Percentiles rank a stretch among this genome's conserved stretches.
Conservation (phyloP, 2,888 invertebrate species). For the Clanis bilineata region DNA sequence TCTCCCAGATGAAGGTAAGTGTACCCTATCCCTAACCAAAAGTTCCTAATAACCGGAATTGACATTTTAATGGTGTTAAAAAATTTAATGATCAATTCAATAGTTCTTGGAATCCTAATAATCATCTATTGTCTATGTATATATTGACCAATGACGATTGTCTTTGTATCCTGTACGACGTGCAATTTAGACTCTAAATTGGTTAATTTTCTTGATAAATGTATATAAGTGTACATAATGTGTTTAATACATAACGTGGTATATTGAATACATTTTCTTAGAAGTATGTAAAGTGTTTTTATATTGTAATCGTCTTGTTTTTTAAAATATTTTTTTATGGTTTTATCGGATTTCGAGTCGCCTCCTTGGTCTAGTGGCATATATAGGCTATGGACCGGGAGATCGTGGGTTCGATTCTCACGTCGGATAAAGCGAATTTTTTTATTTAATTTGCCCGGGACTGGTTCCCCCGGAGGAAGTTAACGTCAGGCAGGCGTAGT, state of each 20-base stretch:
- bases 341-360: too few relatives aligned
- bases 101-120: slow-evolving; percentile 21
- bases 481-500: too few relatives aligned
- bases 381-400: too few relatives aligned
- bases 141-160: slow-evolving; percentile 40
- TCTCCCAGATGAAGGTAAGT: not conserved
- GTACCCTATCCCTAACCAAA: not conserved
- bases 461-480: too few relatives aligned
- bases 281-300: not conserved
- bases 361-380: too few relatives aligned
- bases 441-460: too few relatives aligned
- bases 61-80: slow-evolving; percentile 2
- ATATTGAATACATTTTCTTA: not conserved
- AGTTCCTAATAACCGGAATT: slow-evolving; percentile 2
- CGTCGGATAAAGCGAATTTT: too few relatives aligned
- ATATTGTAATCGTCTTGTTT: not conserved
- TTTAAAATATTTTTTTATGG: not conserved
- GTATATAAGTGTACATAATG: slow-evolving; percentile 15
- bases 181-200: slow-evolving; percentile 50
- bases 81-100: slow-evolving; percentile 27
- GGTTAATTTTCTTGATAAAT: slow-evolving; percentile 41
- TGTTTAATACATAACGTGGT: slow-evolving; percentile 16
- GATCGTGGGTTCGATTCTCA: too few relatives aligned
- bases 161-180: slow-evolving; percentile 43
- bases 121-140: slow-evolving; percentile 36